Evolutionary conservation across 2,113 vertebrate genomes (phyloP).

Genomic region (Manacus vitellinus): DNA sequence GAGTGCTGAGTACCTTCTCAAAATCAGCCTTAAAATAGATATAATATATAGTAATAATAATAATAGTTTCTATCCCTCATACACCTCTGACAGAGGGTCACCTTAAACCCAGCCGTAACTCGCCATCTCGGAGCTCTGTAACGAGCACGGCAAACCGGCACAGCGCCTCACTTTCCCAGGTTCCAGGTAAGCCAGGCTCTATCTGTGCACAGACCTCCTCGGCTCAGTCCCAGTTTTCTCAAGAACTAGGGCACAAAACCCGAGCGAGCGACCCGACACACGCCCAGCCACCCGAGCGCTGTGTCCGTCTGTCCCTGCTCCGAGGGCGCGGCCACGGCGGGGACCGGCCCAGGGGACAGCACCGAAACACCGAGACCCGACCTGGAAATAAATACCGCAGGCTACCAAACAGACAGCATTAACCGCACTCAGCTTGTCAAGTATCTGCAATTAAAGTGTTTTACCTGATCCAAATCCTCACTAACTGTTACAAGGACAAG

Average conservation of each 20-base stretch:
- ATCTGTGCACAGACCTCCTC: background rate
- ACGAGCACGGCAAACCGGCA: fast-evolving
- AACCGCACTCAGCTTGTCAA: background rate
- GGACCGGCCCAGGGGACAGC: background rate
- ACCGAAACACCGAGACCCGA: fast-evolving
- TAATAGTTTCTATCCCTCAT: no score
- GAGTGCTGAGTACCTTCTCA: no score
- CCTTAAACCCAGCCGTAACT: background rate
- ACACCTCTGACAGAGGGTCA: no score
- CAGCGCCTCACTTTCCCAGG: background rate
- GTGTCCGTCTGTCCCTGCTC: background rate
- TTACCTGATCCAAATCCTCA: background rate
- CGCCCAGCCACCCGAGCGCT: background rate
- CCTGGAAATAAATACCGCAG: background rate
- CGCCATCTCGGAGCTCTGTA: fast-evolving
- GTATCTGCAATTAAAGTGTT: background rate
- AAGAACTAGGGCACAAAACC: background rate
- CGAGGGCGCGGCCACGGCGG: background rate
- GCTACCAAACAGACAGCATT: background rate
- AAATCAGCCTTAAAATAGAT: background rate
- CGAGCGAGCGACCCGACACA: background rate
- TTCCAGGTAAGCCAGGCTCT: background rate
- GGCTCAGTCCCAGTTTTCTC: background rate
- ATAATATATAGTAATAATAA: background rate
- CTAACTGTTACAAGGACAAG: background rate